Conservation (phyloP, 2,888 invertebrate species). For the Macrophya annulata region DNA sequence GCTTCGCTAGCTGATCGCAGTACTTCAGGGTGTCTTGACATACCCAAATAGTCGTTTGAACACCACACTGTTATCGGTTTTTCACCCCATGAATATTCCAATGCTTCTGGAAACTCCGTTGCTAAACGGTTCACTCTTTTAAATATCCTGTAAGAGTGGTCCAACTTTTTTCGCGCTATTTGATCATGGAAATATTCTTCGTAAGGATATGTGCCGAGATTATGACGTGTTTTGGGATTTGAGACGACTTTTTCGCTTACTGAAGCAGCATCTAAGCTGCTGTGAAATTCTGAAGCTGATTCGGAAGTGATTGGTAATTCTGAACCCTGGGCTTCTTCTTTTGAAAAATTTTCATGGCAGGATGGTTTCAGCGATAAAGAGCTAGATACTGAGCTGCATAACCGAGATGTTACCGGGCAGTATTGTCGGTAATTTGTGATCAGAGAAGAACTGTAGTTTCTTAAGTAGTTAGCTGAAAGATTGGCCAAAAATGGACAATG, state of each 20-base stretch:
- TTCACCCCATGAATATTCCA: conserved; percentile 91
- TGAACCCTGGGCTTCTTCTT: conserved; percentile 59
- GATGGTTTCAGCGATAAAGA: background rate
- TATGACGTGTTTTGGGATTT: background rate
- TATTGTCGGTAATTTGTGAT: conserved; percentile 90
- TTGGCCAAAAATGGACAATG: conserved; percentile 94
- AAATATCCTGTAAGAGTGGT: conserved; percentile 97
- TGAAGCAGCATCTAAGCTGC: conserved; percentile 79
- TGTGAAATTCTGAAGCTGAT: conserved; percentile 82
- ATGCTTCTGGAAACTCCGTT: conserved; percentile 91
- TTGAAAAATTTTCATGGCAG: background rate
- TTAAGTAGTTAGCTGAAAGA: conserved; percentile 89
- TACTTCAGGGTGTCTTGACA: conserved; percentile 94
- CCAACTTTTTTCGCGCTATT: conserved; percentile 95
- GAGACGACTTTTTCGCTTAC: conserved; percentile 82
- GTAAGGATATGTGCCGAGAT: conserved; percentile 84
- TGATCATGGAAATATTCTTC: conserved; percentile 94
- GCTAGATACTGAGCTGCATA: conserved; percentile 72
- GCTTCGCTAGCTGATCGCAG: conserved; percentile 91
- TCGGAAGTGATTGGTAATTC: conserved; percentile 79
- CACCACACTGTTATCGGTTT: conserved; percentile 98
- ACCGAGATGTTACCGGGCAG: conserved; percentile 89
- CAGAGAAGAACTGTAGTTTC: conserved; percentile 89
- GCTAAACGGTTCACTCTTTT: conserved; percentile 96
- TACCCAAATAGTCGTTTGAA: conserved; percentile 98